Evolutionary conservation across 2,888 invertebrate species (phyloP).

Genomic region (Epistrophe eligans): DNA sequence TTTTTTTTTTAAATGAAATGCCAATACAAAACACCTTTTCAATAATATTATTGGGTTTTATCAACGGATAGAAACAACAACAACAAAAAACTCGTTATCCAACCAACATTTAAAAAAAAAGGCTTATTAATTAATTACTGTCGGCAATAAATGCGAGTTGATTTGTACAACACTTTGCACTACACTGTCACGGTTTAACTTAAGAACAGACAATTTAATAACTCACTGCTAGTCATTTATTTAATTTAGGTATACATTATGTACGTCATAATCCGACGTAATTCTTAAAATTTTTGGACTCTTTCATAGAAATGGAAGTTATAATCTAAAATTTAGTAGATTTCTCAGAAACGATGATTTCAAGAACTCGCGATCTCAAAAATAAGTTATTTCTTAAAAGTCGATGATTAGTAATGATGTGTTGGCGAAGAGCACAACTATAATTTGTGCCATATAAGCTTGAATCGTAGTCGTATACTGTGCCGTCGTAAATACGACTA

Average conservation of each 20-base stretch:
- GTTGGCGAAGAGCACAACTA: conserved; percentile 48
- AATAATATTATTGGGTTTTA: not conserved
- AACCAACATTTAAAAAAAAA: not conserved
- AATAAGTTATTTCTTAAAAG: conserved; percentile 19
- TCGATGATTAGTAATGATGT: conserved; percentile 33
- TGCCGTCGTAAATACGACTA: conserved; percentile 57
- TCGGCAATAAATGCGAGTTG: not conserved
- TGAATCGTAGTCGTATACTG: conserved; percentile 65
- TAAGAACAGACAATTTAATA: conserved; percentile 28
- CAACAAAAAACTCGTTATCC: conserved; percentile 9
- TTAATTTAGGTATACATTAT: not conserved
- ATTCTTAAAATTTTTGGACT: not conserved
- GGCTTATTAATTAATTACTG: not conserved
- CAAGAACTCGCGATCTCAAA: conserved; percentile 15
- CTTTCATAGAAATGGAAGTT: not conserved
- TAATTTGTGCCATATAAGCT: conserved; percentile 55
- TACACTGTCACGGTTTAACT: conserved; percentile 15
- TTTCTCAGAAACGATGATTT: not conserved
- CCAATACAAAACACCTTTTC: conserved; percentile 38
- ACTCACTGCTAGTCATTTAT: not conserved
- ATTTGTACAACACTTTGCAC: conserved; percentile 10
- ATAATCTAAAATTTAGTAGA: not conserved
- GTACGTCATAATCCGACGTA: conserved; percentile 37
- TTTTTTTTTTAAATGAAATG: not conserved
- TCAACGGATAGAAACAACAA: not conserved